Evolutionary conservation across 2,797 vertebrate genomes (phyloP).

Genomic region (Lateolabrax maculatus): DNA sequence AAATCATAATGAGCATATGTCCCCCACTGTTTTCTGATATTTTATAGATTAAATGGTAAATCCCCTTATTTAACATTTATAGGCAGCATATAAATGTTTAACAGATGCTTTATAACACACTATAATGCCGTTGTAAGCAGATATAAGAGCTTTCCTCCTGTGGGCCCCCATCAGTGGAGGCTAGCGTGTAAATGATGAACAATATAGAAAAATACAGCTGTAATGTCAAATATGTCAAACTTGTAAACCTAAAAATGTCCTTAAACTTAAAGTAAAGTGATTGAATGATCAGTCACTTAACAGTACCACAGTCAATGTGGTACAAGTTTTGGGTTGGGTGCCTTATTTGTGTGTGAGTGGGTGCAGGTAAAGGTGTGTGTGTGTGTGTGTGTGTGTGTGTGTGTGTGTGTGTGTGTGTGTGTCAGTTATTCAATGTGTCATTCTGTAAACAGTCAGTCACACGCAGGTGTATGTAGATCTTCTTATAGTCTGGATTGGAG

Average conservation of each 20-base stretch:
- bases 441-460: neutral
- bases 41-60: neutral
- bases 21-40: neutral
- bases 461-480: neutral
- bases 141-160: neutral
- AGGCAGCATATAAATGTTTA: no score
- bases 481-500: no score
- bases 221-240: neutral
- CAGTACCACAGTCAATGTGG: no score
- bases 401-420: neutral
- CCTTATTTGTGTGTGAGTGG: neutral
- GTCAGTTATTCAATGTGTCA: neutral
- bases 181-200: no score
- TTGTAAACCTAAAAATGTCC: neutral
- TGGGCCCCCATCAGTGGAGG: no score
- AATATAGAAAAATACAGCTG: neutral
- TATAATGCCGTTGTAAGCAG: neutral
- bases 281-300: no score
- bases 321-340: neutral
- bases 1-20: no score
- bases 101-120: neutral
- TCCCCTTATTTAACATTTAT: no score
- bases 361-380: conserved; percentile 1
- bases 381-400: neutral
- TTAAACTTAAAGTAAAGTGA: neutral